Evolutionary conservation across 2,797 vertebrate species (phyloP).

Genomic region (Myripristis jacobus): DNA sequence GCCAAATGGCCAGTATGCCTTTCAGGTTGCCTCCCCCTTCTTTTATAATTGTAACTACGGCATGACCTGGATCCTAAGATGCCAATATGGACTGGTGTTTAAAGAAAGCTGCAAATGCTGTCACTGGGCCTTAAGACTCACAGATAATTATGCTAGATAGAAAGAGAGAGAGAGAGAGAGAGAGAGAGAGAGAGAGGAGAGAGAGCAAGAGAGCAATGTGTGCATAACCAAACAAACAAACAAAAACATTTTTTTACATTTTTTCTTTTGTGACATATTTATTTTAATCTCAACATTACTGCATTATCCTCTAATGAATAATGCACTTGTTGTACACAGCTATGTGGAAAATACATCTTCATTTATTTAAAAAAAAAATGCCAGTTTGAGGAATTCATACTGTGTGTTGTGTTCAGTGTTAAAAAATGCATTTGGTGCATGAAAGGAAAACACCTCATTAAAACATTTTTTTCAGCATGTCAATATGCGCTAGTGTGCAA

Average conservation of each 20-base stretch:
- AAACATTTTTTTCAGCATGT: no score
- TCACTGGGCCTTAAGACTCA: constrained; percentile 40
- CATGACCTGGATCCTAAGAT: constrained; percentile 51
- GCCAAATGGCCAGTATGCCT: constrained; percentile 53
- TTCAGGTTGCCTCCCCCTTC: constrained; percentile 41
- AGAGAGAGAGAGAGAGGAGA: no score
- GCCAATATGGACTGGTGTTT: constrained; percentile 65
- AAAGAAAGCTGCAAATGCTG: constrained; percentile 73
- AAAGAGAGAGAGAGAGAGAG: no score
- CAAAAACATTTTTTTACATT: no score
- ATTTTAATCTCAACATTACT: not conserved
- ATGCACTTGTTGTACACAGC: no score
- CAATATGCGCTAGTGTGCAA: no score
- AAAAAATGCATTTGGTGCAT: not conserved
- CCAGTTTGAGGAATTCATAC: not conserved
- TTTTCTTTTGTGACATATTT: not conserved
- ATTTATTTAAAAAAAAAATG: not conserved
- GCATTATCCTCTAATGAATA: not conserved
- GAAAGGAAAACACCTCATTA: not conserved
- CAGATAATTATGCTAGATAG: not conserved
- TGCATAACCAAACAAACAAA: not conserved
- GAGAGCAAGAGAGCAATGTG: no score
- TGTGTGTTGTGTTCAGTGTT: not conserved
- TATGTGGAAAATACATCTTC: not conserved
- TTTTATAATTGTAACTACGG: constrained; percentile 73